Percentiles rank a stretch among this genome's conserved stretches.
phyloP scores from a whole-genome alignment of 2,113 vertebrate genomes.

The Martes martes region DNA sequence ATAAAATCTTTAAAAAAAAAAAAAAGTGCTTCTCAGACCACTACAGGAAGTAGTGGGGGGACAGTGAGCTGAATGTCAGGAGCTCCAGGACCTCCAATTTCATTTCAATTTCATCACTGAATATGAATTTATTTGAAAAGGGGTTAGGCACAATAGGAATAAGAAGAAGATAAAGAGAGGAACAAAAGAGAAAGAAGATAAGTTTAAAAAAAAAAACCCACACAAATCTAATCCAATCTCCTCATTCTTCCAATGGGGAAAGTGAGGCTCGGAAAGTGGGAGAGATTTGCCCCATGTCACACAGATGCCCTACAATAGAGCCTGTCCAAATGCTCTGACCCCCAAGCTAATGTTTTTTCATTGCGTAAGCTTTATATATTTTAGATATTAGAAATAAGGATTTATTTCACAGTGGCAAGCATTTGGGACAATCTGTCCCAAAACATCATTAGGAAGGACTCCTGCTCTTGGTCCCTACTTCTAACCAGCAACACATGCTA shows the following conservation, averaged over 20 bases:
- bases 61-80: background rate
- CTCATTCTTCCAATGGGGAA: background rate
- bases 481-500: background rate
- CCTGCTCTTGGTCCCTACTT: background rate
- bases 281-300: background rate
- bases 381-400: background rate
- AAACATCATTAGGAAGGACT: background rate
- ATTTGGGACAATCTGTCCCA: background rate
- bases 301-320: background rate
- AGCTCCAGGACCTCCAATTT: background rate
- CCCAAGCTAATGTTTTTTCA: background rate
- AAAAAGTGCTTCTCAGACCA: background rate
- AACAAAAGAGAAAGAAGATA: background rate
- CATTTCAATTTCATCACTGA: background rate
- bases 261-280: background rate
- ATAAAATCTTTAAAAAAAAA: too few relatives aligned
- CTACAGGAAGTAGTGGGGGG: background rate
- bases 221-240: background rate
- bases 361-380: background rate
- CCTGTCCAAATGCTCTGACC: too few relatives aligned
- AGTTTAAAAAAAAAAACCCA: background rate
- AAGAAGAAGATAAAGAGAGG: background rate
- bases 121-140: constrained; percentile 5
- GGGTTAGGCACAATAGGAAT: background rate
- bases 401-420: background rate